Evolutionary conservation across 2,113 vertebrate genomes (phyloP).

Genomic region (Recurvirostra avosetta): DNA sequence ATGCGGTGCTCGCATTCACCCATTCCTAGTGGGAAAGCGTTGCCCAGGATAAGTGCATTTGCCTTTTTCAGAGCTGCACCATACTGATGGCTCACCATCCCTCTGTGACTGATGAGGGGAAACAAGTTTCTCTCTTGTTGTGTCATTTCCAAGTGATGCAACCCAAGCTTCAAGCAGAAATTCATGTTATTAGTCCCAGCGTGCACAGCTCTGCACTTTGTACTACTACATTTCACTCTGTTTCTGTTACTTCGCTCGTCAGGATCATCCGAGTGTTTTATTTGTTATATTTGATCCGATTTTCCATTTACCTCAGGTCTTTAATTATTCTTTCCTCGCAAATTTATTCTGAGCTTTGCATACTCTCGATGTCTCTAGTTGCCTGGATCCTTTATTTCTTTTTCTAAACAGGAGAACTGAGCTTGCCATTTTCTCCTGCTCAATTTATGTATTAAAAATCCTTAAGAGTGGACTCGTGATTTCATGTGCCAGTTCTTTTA

Average conservation of each 20-base stretch:
- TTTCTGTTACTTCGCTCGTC: neutral
- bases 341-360: slow-evolving; percentile 29
- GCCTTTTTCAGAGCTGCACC: neutral
- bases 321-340: slow-evolving; percentile 45
- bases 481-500: neutral
- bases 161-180: slow-evolving; percentile 31
- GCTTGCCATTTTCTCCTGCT: neutral
- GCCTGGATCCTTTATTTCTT: neutral
- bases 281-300: slow-evolving; percentile 41
- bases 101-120: neutral
- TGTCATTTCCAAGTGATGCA: slow-evolving; percentile 35
- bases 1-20: rapidly evolving
- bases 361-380: neutral
- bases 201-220: slow-evolving; percentile 17
- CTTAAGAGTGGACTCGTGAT: neutral
- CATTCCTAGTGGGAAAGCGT: rapidly evolving
- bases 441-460: neutral
- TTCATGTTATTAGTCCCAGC: neutral
- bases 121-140: neutral
- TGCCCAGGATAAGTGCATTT: neutral
- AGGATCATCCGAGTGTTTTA: slow-evolving; percentile 40
- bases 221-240: slow-evolving; percentile 14
- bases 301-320: slow-evolving; percentile 54
- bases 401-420: neutral
- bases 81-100: neutral